Conservation (phyloP, 2,888 invertebrate genomes). For the Dorcus hopei region DNA sequence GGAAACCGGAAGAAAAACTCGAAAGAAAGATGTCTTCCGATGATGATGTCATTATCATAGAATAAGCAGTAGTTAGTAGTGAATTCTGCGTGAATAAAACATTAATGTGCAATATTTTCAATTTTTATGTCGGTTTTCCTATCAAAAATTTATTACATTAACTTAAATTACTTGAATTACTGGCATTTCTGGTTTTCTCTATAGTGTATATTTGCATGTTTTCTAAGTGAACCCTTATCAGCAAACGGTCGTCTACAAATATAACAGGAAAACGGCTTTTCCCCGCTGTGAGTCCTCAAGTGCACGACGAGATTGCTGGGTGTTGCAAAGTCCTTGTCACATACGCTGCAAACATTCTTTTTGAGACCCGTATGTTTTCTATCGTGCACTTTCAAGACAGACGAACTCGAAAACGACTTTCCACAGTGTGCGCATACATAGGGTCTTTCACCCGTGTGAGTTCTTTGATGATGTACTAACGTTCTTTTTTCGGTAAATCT, state of each 20-base stretch:
- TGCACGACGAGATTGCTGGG: slow-evolving; percentile 36
- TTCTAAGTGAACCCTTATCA: slow-evolving; percentile 32
- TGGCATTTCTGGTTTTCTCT: background rate
- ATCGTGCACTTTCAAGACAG: slow-evolving; percentile 32
- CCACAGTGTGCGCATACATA: slow-evolving; percentile 32
- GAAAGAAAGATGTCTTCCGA: slow-evolving; percentile 30
- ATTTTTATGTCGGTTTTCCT: background rate
- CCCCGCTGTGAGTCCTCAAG: slow-evolving; percentile 36
- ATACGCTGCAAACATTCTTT: slow-evolving; percentile 31
- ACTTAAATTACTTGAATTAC: background rate
- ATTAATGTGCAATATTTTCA: background rate
- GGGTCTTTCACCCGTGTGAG: slow-evolving; percentile 34
- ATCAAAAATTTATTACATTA: background rate
- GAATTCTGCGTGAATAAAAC: background rate
- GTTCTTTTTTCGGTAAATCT: slow-evolving; percentile 35
- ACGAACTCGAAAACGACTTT: slow-evolving; percentile 31
- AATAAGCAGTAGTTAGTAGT: slow-evolving; percentile 16
- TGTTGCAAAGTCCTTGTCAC: slow-evolving; percentile 37
- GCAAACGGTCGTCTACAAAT: slow-evolving; percentile 27
- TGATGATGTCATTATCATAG: slow-evolving; percentile 40
- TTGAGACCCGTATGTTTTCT: slow-evolving; percentile 34
- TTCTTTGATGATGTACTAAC: slow-evolving; percentile 30
- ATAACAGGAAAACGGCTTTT: slow-evolving; percentile 34
- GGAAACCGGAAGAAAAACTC: slow-evolving; percentile 27
- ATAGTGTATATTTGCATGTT: slow-evolving; percentile 28